A percentile compares a stretch with the other conserved stretches of the same genome.
Evolutionary conservation across 2,888 invertebrate species (phyloP).

Genomic region (Phyllotreta striolata): DNA sequence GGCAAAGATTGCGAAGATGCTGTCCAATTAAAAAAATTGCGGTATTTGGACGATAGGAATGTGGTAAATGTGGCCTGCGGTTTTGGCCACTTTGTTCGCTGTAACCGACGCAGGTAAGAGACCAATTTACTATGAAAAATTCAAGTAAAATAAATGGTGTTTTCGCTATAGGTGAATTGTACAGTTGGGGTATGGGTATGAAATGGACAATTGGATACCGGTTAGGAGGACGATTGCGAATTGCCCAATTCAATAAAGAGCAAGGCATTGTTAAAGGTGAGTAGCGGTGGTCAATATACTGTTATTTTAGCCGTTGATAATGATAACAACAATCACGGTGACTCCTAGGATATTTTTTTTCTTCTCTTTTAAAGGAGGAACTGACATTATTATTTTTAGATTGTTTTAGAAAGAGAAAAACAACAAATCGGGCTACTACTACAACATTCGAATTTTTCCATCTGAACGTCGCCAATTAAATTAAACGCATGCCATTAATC

Average conservation of each 20-base stretch:
- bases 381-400: no score
- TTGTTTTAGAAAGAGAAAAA: no score
- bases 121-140: not conserved
- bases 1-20: constrained; percentile 77
- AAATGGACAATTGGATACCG: constrained; percentile 87
- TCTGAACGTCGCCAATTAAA: no score
- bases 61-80: constrained; percentile 77
- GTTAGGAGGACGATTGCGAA: constrained; percentile 69
- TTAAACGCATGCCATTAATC: no score
- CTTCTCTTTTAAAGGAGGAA: no score
- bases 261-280: constrained; percentile 72
- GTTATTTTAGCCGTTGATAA: constrained; percentile 67
- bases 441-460: no score
- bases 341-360: constrained; percentile 5
- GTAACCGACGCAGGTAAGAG: constrained; percentile 75
- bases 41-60: constrained; percentile 68
- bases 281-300: constrained; percentile 89
- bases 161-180: constrained; percentile 71
- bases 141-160: not conserved
- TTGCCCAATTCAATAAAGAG: constrained; percentile 70
- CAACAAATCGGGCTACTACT: no score
- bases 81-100: constrained; percentile 83
- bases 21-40: constrained; percentile 68
- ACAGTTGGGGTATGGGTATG: constrained; percentile 94
- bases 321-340: constrained; percentile 47